Percentiles rank a stretch among this genome's conserved stretches.
These are phyloP conservation scores for Sturmia bella DNA, from an alignment of 2,888 invertebrate species.

Conservation along the genomic window DNA sequence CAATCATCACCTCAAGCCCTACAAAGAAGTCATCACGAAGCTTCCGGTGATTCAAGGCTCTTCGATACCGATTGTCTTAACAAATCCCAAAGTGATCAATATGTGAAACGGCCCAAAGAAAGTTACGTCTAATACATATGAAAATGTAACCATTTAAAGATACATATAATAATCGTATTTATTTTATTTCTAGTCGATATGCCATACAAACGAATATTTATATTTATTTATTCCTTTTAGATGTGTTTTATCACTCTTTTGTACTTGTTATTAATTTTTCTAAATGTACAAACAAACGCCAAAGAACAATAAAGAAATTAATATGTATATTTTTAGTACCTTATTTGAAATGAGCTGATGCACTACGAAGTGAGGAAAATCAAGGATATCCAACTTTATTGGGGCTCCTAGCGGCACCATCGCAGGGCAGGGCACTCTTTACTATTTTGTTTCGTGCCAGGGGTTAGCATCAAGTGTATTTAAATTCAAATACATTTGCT, in stretches of 20 bases:
- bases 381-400: too few species aligned
- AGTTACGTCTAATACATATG: conserved; percentile 77
- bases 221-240: conserved; percentile 8
- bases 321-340: neutral
- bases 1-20: conserved; percentile 79
- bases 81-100: conserved; percentile 80
- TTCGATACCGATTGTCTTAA: conserved; percentile 74
- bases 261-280: conserved; percentile 48
- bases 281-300: conserved; percentile 24
- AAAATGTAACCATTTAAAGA: conserved; percentile 20
- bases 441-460: too few species aligned
- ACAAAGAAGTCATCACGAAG: conserved; percentile 34
- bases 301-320: conserved; percentile 28
- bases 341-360: too few species aligned
- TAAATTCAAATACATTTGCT: too few species aligned
- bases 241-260: conserved; percentile 33
- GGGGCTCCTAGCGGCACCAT: too few species aligned
- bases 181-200: conserved; percentile 33
- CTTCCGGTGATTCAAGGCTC: conserved; percentile 57
- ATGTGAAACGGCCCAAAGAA: conserved; percentile 78
- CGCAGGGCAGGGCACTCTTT: too few species aligned
- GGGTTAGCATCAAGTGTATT: too few species aligned
- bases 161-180: conserved; percentile 41
- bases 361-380: too few species aligned
- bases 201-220: conserved; percentile 27